Base-by-base conservation (phyloP, 2,888 invertebrate genomes). In the Beris morrisii region DNA sequence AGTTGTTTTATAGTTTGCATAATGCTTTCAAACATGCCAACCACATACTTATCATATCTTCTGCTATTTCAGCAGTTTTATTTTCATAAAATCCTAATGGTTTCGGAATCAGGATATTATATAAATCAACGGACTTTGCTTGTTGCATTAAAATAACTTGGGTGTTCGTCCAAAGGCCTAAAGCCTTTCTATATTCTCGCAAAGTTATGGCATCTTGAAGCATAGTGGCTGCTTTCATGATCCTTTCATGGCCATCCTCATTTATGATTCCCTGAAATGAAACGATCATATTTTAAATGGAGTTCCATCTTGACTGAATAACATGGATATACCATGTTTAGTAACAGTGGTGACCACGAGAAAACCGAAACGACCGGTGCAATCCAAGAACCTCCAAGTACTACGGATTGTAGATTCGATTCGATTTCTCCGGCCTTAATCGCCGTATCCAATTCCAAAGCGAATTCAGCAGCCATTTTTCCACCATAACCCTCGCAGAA, bases 401-500 rank as follows among this genome's bases (percentile, higher is more conserved):
- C 89, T 32, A 93, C 84, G 1, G 92, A 92, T 73, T 83, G 83
- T 61, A 94, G 82, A 71, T 89, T 88, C 31, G 87, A 87, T 46
- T 79, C 78, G n/a, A 90, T 84, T 6, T 81, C 80, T 2, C 85
- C 86, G 0, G 76, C 76, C 67, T 81, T 73, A 74, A 89, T 84
- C 4, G 86, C 87, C 88, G 89, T 72, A 52, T 66, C 5, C 12
- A 68, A 45, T 12, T 38, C 38, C 4, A 67, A 84, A 80, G 88
- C 90, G 78, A 93, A 92, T 72, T 90, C 90, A 3, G 88, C 85
- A 0, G 90, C 88, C 91, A 93, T 92, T 81, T 93, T 93, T 3
- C 93, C 93, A 22, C 93, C 93, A 76, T 93, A 93, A 0, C 92
- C 92, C 78, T 93, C 92, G 11, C 88, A 88, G 73, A 90, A 89